Percentiles rank a stretch among this genome's conserved stretches.
These are phyloP conservation scores for Drosophila orena DNA, from an alignment of 1,140 invertebrate species.

Conservation along the genomic window DNA sequence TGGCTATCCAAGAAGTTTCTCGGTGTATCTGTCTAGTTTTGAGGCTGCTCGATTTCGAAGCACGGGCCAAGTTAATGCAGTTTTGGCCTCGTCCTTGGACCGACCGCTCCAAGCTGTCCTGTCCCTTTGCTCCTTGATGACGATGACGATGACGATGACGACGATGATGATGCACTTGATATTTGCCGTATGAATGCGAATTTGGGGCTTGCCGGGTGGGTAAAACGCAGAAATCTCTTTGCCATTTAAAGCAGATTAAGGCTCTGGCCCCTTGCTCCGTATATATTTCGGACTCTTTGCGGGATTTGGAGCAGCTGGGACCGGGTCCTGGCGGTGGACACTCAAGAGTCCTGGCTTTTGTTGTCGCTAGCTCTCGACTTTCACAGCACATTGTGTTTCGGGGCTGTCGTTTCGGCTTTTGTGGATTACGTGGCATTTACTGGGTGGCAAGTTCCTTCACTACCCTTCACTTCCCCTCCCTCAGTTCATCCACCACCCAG, in stretches of 20 bases:
- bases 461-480: background rate
- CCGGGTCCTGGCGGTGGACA: constrained; percentile 34
- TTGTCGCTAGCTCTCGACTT: constrained; percentile 69
- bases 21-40: constrained; percentile 26
- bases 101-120: constrained; percentile 20
- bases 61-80: constrained; percentile 51
- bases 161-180: constrained; percentile 77
- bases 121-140: constrained; percentile 29
- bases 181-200: constrained; percentile 75
- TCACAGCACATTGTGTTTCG: constrained; percentile 55
- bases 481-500: background rate
- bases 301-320: constrained; percentile 16
- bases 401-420: constrained; percentile 62
- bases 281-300: constrained; percentile 35
- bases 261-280: constrained; percentile 30
- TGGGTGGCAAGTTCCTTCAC: constrained; percentile 34
- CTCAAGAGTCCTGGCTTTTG: constrained; percentile 66
- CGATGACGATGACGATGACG: constrained; percentile 35
- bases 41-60: constrained; percentile 32
- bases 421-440: constrained; percentile 72
- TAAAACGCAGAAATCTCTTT: constrained; percentile 51
- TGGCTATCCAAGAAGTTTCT: background rate
- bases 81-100: constrained; percentile 51
- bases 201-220: background rate
- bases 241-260: constrained; percentile 79